phyloP scores from a whole-genome alignment of 1,140 invertebrate species.

The Kradibia gibbosae region DNA sequence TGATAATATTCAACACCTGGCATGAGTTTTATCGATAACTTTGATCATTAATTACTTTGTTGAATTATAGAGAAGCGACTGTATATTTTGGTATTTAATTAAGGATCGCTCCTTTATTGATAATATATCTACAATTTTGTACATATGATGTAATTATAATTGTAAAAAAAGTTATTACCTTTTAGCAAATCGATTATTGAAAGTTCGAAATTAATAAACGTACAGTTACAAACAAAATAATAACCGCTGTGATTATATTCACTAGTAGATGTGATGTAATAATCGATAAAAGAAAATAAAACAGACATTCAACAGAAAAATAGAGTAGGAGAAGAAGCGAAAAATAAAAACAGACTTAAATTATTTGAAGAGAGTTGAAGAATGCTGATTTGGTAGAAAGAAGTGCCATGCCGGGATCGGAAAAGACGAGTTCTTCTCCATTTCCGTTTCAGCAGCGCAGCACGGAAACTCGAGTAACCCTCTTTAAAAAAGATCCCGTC shows the following conservation, averaged over 20 bases:
- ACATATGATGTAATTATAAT: too few species aligned
- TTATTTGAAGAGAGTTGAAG: slow-evolving; percentile 1
- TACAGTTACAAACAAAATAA: neutral
- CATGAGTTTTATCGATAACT: too few species aligned
- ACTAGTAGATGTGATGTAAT: neutral
- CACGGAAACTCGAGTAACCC: slow-evolving; percentile 9
- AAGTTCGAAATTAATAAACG: too few species aligned
- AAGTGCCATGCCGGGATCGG: neutral
- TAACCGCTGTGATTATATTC: neutral
- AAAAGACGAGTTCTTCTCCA: neutral
- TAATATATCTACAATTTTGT: too few species aligned
- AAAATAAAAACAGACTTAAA: slow-evolving; percentile 17
- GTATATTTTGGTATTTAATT: too few species aligned
- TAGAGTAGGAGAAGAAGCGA: neutral
- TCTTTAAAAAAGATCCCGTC: slow-evolving; percentile 9
- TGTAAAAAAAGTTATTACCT: too few species aligned
- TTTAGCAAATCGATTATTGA: too few species aligned
- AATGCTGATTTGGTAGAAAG: slow-evolving; percentile 8
- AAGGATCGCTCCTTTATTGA: too few species aligned
- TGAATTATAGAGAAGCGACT: too few species aligned
- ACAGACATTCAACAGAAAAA: neutral
- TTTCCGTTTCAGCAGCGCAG: neutral
- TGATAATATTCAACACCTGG: too few species aligned
- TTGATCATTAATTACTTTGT: too few species aligned
- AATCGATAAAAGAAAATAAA: slow-evolving; percentile 26